Base-by-base conservation (phyloP, 2,797 vertebrate genomes). In the Diceros bicornis region DNA sequence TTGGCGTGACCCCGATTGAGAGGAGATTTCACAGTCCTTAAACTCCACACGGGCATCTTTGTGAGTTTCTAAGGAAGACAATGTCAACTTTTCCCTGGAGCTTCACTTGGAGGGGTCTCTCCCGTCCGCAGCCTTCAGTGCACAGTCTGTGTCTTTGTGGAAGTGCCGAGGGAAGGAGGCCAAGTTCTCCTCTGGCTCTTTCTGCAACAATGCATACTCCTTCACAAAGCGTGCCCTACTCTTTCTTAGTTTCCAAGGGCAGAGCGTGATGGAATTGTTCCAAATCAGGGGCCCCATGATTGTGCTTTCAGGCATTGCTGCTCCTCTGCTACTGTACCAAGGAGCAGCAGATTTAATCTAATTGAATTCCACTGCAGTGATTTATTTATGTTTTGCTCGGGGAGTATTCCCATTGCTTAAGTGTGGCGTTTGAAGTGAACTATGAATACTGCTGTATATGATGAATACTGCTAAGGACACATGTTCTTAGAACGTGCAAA, bases 151-250 rank as follows among this genome's bases (percentile, higher is more conserved):
- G 55, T 86, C 69, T 95, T 81, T 21, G 14, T 69, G 66, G 66
- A 91, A 95, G 55, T 68, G 25, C 25, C 27, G 21, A 61, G 41
- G 27, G 14, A 16, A 85, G 17, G 64, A 78, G 34, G 29, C 59
- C 93, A 96, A 96, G 34, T 82, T 77, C 83, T 50, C 29, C 74
- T 90, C 77, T 9, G 16, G 2, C 94, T 66, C 32, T 96, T 94
- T 74, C 52, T 23, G 20, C 77, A 74, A 5, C 29, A 85, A 41
- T 69, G 74, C 52, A 62, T 32, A 55, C 62, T 72, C 59, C 23
- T 88, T 87, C 64, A 93, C 82, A 91, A 92, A 93, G 75, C 41
- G 7, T 25, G 23, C 27, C 78, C 47, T 81, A 13, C 14, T 87
- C 29, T 84, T 66, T 84, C 27, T 78, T 69, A 20, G n/a, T 91